A percentile compares a stretch with the other conserved stretches of the same genome.
Conservation (phyloP, 2,888 invertebrate genomes). For the Diadegma fenestrale region DNA sequence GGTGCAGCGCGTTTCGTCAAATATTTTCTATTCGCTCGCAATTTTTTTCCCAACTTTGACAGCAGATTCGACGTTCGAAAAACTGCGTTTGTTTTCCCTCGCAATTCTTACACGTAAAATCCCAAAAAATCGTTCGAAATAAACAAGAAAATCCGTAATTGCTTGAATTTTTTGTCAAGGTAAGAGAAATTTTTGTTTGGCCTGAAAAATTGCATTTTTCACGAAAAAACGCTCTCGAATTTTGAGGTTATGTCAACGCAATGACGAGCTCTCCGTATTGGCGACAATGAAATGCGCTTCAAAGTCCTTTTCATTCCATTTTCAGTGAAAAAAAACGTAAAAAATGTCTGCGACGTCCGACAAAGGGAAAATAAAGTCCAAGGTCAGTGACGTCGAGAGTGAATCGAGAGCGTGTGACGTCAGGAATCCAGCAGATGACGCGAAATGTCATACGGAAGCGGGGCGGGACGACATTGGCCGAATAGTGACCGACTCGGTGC, state of each 20-base stretch:
- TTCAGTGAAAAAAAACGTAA: constrained; percentile 16
- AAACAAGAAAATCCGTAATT: no score
- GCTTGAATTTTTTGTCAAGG: neutral
- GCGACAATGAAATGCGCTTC: neutral
- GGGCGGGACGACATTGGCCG: neutral
- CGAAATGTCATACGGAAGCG: neutral
- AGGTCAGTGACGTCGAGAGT: constrained; percentile 3
- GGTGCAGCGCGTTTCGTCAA: neutral
- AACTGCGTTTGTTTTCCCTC: neutral
- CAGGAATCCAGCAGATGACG: neutral
- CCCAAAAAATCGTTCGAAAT: neutral
- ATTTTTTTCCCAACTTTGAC: neutral
- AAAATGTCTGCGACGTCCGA: constrained; percentile 29
- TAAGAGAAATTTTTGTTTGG: neutral
- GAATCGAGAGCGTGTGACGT: neutral
- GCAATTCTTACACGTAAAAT: neutral
- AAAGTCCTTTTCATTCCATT: neutral
- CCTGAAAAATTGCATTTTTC: neutral
- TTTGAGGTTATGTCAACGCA: constrained; percentile 36
- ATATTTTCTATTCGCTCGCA: neutral
- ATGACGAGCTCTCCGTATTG: no score
- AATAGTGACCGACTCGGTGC: constrained; percentile 80
- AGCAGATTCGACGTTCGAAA: neutral
- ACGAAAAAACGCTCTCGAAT: neutral
- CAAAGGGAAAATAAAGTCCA: neutral